Evolutionary conservation across 2,888 invertebrate genomes (phyloP), one percentile per base, ranked within the genome.

Genomic region (Dascillus cervinus): DNA sequence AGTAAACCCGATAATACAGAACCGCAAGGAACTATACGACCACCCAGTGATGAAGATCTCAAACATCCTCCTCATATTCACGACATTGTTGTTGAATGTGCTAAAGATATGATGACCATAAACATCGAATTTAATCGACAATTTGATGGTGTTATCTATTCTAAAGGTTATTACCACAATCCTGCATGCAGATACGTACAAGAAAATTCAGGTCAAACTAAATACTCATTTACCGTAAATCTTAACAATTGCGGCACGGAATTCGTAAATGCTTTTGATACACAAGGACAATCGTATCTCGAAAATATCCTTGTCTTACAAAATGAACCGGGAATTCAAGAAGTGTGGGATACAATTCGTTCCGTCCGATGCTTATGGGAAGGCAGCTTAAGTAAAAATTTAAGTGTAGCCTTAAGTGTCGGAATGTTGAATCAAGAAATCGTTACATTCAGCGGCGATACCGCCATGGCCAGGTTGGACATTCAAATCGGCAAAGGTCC

Each of bases 401-500:
- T 86, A 26, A 75, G 79, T 1, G 82, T 82, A 1, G 81, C 80
- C 9, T 65, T 87, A 11, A 81, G 79, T 47, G 82, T 87, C 1
- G 85, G 83, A 13, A 83, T 83, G 80, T 61, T 86, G 43, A 82
- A 79, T 45, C 82, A 83, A 55, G 81, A 86, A 46, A 80, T 83
- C 5, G 81, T 86, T 34, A 84, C 85, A 28, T 87, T 87, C 62
- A 83, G 82, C 45, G 86, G 86, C n/a, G 86, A 87, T 44, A 84
- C 85, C 1, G 85, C 84, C 1, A 79, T 80, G 63, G 85, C 85
- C 3, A 75, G 78, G 39, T 64, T 87, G 27, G 86, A 86, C 44
- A 82, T 87, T 32, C 82, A 83, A 62, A 65, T 74, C 15, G 87
- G 87, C 3, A 72, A 75, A 52, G 86, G 86, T 33, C 85, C 86